Conservation (phyloP, 2,797 vertebrate genomes). For the Sternarchorhynchus goeldii region DNA sequence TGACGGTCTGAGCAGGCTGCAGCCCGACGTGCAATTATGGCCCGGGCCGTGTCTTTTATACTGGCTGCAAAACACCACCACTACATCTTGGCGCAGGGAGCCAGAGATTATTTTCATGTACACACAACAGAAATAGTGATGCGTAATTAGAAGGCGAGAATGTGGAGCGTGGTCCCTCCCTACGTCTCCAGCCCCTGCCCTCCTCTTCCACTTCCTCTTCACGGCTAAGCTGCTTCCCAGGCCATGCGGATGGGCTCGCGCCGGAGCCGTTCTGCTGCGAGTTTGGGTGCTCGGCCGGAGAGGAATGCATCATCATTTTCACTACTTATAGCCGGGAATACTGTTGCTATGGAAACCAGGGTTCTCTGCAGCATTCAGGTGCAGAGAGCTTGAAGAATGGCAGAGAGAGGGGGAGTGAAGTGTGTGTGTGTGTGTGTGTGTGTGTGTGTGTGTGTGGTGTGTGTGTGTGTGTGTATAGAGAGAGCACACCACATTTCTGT, state of each 20-base stretch:
- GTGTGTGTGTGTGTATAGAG: background rate
- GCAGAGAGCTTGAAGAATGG: constrained; percentile 61
- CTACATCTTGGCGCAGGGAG: constrained; percentile 36
- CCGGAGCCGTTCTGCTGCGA: constrained; percentile 14
- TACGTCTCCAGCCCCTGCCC: background rate
- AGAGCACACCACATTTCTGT: constrained; percentile 44
- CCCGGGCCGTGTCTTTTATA: constrained; percentile 33
- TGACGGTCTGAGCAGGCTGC: constrained; percentile 22
- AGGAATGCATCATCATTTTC: constrained; percentile 56
- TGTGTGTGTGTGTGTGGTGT: background rate
- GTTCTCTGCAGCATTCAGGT: constrained; percentile 71
- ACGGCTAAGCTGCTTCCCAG: constrained; percentile 1
- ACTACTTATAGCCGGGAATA: constrained; percentile 66
- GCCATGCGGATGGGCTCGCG: background rate
- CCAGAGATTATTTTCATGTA: constrained; percentile 35
- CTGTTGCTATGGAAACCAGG: constrained; percentile 73
- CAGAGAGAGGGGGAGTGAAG: constrained; percentile 43
- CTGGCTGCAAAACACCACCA: constrained; percentile 31
- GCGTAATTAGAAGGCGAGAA: constrained; percentile 45
- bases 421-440: no score
- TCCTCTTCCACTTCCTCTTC: constrained; percentile 13
- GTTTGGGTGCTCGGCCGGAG: constrained; percentile 56
- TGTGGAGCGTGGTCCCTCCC: background rate
- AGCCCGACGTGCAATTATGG: constrained; percentile 42
- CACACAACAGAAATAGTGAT: constrained; percentile 47